Conservation (phyloP, 2,797 vertebrate genomes). For the Vultur gryphus region DNA sequence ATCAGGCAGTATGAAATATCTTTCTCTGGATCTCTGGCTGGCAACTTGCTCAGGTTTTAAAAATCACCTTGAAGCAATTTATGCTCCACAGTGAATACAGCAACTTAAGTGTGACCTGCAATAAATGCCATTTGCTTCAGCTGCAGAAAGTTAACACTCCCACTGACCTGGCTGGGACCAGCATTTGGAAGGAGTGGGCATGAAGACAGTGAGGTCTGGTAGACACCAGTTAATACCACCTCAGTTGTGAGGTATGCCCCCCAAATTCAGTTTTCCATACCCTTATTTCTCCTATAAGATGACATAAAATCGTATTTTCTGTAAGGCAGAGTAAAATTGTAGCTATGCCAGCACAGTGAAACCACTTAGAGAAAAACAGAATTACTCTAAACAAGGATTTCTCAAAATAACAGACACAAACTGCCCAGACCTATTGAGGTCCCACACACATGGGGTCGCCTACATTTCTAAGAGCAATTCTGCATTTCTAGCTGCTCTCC, state of each 20-base stretch:
- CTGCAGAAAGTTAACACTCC: neutral
- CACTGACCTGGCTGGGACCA: neutral
- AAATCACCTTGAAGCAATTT: neutral
- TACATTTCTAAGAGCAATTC: neutral
- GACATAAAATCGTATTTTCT: neutral
- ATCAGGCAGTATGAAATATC: neutral
- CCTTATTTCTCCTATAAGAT: neutral
- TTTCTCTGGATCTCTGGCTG: neutral
- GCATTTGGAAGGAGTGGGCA: neutral
- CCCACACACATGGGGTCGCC: neutral
- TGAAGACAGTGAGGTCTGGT: neutral
- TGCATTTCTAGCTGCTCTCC: neutral
- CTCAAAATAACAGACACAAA: neutral
- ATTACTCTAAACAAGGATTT: neutral
- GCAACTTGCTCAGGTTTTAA: neutral
- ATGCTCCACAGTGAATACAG: neutral
- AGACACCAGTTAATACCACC: neutral
- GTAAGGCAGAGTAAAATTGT: neutral
- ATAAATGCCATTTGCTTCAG: neutral
- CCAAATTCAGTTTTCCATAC: neutral
- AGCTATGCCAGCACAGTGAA: neutral
- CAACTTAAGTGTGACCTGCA: neutral
- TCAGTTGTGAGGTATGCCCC: neutral
- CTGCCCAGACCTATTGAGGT: neutral
- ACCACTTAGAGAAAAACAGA: neutral